Evolutionary conservation across 2,797 vertebrate genomes (phyloP).

Genomic region (Sebastes hopkinsi): DNA sequence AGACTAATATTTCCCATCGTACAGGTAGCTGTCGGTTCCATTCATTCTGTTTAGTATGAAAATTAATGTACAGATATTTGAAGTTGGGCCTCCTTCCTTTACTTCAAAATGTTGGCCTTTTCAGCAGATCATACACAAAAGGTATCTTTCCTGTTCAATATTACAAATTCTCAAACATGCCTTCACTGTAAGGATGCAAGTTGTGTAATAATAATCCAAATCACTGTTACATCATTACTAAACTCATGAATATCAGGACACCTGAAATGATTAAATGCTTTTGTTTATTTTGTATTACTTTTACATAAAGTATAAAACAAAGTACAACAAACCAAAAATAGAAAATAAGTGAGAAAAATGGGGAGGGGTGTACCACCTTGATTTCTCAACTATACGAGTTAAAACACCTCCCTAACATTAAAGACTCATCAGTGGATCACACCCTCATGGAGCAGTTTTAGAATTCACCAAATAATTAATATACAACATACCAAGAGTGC

Average conservation of each 20-base stretch:
- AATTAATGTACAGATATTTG: not conserved
- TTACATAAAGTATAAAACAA: constrained; percentile 84
- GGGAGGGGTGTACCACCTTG: constrained; percentile 61
- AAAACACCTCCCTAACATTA: constrained; percentile 52
- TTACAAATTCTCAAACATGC: not conserved
- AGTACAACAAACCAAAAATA: constrained; percentile 80
- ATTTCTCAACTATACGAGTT: constrained; percentile 50
- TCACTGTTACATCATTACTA: not conserved
- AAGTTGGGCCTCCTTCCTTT: not conserved
- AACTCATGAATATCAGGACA: constrained; percentile 26
- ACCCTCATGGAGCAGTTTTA: constrained; percentile 56
- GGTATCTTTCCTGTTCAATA: not conserved
- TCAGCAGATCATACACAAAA: not conserved
- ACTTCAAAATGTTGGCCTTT: not conserved
- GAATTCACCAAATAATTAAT: constrained; percentile 70
- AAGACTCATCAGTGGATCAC: constrained; percentile 58
- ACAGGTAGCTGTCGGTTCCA: not conserved
- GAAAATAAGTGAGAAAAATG: constrained; percentile 71
- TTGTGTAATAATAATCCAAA: not conserved
- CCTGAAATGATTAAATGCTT: constrained; percentile 64
- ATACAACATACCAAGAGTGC: constrained; percentile 74
- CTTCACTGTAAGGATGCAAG: not conserved
- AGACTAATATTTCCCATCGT: not conserved
- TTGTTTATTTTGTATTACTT: constrained; percentile 78
- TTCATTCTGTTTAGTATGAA: too few species aligned